Base-by-base conservation (phyloP, 1,140 invertebrate genomes). In the Steinernema khuongi region DNA sequence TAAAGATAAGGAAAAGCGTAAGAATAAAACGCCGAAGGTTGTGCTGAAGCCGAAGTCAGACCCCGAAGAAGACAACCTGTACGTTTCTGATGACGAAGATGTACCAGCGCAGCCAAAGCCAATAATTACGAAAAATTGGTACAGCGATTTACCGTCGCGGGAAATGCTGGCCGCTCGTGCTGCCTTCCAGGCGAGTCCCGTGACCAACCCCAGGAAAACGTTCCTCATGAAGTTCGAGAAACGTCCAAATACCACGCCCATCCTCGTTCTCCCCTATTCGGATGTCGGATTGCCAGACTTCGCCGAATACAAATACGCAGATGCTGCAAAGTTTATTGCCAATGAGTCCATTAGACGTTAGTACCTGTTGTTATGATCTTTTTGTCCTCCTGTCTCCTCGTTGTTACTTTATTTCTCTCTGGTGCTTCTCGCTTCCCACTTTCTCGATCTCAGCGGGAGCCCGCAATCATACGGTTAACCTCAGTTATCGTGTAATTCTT, bases 371-470 rank as follows among this genome's bases (percentile, higher is more conserved):
- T 60, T 60, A 60, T 26, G 14, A 7, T 60, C 50, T 60, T 22
- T 60, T 22, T 60, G 4, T 60, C 22, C 19, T 22, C 50, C 50
- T 60, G 7, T 60, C 50, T 60, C 50, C 26, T 11, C 11, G 26
- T 17, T 60, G 50, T 60, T 60, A 22, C 22, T 60, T 4, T 60
- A 7, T 60, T n/a, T 60, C 26, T 60, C 50, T 26, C 50, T 60
- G 50, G 50, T 60, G 50, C 50, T 60, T 60, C 50, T 60, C 26
- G 50, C 50, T 60, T 60, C 11, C 36, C 36, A 7, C n/a, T n/a
- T n/a, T 60, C 26, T 60, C 50, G 50, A 60, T 60, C 50, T 60
- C 50, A 14, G 50, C 50, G 26, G 19, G 50, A 60, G 50, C 50
- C 50, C 50, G 50, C 50, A 60, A 60, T 60, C 7, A 7, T 60